Evolutionary conservation across 1,140 invertebrate species (phyloP), one percentile per base, ranked within the genome.

Genomic region (Parasteatoda tepidariorum): DNA sequence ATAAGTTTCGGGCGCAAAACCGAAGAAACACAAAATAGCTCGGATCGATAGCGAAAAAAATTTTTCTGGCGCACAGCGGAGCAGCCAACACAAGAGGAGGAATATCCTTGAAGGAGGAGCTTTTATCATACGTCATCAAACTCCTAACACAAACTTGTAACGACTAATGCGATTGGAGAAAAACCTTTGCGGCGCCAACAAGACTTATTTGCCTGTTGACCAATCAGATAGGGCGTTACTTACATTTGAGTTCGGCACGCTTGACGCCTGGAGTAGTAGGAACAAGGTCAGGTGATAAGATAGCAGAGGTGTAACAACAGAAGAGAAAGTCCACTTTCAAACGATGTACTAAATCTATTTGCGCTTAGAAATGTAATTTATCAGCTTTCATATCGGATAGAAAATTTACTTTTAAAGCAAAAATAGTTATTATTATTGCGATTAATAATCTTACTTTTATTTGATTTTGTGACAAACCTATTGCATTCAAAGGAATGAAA

Each of bases 261-360:
- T 82, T n/a, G 48, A 64, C 68, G 48, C 64, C 78, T 55, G 67
- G 64, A 79, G 74, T 61, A 78, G 74, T 78, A 61, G 76, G 78
- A 82, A 71, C 67, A 82, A 82, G 78, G 78, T 82, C 66, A 82
- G 78, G 78, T 82, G 78, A 82, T 82, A 82, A 82, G 78, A 82
- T 82, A 82, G 76, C 64, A 79, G 76, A 61, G 76, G 66, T 68
- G 62, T 79, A 31, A 68, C 64, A 57, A 61, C 41, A 41, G 68
- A 61, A 79, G 64, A 34, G 64, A 67, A 79, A 79, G 76, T 79
- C 64, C 74, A 66, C 71, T 74, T 78, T 73, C 33, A 57, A 41
- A 73, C 31, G 59, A 73, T 73, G 59, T 73, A 48, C 54, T 48
- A 48, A 18, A 18, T 48, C 18, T 48, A n/a, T n/a, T n/a, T n/a